Evolutionary conservation across 92 coral and sea anemone genomes (phyloP).

Genomic region (Muricea muricata): DNA sequence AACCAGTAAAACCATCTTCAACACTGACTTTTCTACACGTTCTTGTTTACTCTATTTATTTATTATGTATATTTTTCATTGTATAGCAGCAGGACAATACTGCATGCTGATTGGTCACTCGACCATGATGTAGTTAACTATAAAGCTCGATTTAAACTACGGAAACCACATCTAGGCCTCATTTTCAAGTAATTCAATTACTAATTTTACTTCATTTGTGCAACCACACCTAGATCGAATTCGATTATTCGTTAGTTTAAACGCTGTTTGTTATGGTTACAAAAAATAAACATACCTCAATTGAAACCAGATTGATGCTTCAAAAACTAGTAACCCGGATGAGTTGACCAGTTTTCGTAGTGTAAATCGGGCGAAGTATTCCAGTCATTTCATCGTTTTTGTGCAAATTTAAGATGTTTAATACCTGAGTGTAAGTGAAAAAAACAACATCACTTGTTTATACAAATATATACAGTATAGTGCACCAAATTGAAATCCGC

Average conservation of each 20-base stretch:
- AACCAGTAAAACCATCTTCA: neutral
- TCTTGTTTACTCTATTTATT: neutral
- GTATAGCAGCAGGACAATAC: neutral
- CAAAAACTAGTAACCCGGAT: neutral
- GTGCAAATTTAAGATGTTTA: neutral
- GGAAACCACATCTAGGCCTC: neutral
- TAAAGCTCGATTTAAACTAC: neutral
- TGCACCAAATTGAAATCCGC: neutral
- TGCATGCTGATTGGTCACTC: constrained; percentile 8
- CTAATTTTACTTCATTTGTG: neutral
- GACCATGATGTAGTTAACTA: neutral
- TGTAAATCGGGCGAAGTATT: neutral
- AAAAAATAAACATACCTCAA: neutral
- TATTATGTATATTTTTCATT: neutral
- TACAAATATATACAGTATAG: too few relatives aligned
- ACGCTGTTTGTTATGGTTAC: neutral
- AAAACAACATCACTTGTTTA: neutral
- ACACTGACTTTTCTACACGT: neutral
- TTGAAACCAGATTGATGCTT: neutral
- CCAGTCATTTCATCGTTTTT: neutral
- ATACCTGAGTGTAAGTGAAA: neutral
- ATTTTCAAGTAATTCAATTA: neutral
- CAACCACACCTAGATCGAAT: too few relatives aligned
- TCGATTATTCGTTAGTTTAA: neutral
- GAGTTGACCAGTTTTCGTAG: neutral